Evolutionary conservation across 30 jellyfish, hydroid and myxozoan genomes (phyloP).

Genomic region (Pseudorhiza aurosa): DNA sequence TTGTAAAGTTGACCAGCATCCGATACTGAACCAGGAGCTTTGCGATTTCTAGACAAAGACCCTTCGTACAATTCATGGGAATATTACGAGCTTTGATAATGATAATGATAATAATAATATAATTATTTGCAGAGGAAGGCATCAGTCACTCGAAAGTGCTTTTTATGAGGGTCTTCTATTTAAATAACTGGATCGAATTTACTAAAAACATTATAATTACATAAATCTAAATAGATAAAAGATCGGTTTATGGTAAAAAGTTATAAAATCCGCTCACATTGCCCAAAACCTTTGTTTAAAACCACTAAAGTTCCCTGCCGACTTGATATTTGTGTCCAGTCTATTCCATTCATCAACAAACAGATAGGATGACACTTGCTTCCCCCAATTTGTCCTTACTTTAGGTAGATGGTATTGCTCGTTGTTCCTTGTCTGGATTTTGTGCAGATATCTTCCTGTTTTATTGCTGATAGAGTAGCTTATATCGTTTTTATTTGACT

Average conservation of each 20-base stretch:
- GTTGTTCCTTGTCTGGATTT: constrained; percentile 40
- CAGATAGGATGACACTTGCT: constrained; percentile 78
- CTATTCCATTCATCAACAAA: constrained; percentile 62
- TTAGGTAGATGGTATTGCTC: constrained; percentile 49
- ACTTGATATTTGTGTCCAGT: constrained; percentile 61
- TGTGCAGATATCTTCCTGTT: constrained; percentile 57
- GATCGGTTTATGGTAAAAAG: constrained; percentile 9
- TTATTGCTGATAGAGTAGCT: constrained; percentile 54
- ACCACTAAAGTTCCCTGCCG: constrained; percentile 60
- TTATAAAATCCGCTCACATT: constrained; percentile 19
- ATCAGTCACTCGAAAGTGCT: constrained; percentile 13
- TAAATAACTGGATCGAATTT: constrained; percentile 14
- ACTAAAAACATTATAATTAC: constrained; percentile 22
- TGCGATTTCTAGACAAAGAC: too few species aligned
- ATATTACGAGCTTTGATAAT: too few species aligned
- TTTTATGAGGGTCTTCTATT: constrained; percentile 38
- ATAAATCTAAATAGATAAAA: constrained; percentile 12
- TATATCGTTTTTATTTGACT: constrained; percentile 44
- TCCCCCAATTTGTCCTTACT: constrained; percentile 56
- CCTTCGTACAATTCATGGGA: too few species aligned
- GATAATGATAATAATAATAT: too few species aligned
- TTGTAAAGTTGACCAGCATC: too few species aligned
- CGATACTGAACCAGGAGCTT: too few species aligned
- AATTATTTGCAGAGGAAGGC: constrained; percentile 14
- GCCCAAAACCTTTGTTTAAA: constrained; percentile 66